Evolutionary conservation across 2,113 vertebrate species (phyloP).

Genomic region (Rhagologus leucostigma): DNA sequence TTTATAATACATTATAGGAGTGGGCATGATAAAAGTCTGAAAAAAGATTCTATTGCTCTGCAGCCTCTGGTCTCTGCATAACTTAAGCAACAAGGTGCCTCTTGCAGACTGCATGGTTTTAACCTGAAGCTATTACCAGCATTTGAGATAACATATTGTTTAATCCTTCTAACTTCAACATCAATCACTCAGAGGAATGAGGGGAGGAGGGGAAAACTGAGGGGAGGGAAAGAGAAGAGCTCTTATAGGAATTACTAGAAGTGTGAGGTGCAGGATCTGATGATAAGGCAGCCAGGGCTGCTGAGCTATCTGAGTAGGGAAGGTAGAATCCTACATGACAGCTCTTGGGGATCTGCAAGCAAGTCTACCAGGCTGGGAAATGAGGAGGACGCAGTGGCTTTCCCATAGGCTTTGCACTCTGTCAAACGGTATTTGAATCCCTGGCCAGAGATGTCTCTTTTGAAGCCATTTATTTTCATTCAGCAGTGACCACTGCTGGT

Average conservation of each 20-base stretch:
- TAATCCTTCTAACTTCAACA: slow-evolving; percentile 65
- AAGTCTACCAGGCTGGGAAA: not conserved
- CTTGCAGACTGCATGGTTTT: slow-evolving; percentile 42
- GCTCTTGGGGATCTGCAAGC: not conserved
- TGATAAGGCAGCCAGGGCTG: slow-evolving; percentile 25
- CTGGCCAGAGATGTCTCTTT: not conserved
- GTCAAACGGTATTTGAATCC: not conserved
- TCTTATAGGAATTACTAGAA: slow-evolving; percentile 32
- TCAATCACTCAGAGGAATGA: slow-evolving; percentile 65
- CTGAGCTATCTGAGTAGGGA: not conserved
- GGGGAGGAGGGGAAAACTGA: not conserved
- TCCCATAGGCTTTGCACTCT: not conserved
- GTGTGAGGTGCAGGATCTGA: not conserved
- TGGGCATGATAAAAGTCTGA: slow-evolving; percentile 53
- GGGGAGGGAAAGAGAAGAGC: not conserved
- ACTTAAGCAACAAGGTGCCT: slow-evolving; percentile 55
- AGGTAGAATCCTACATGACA: not conserved
- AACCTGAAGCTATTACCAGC: slow-evolving; percentile 54
- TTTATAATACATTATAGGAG: slow-evolving; percentile 61
- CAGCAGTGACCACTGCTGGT: not conserved
- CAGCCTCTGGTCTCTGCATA: slow-evolving; percentile 55
- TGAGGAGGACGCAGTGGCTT: not conserved
- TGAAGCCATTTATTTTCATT: not conserved
- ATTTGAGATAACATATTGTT: slow-evolving; percentile 58
- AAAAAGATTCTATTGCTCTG: slow-evolving; percentile 33